Conservation (phyloP, 2,888 invertebrate genomes). For the Apamea monoglypha region DNA sequence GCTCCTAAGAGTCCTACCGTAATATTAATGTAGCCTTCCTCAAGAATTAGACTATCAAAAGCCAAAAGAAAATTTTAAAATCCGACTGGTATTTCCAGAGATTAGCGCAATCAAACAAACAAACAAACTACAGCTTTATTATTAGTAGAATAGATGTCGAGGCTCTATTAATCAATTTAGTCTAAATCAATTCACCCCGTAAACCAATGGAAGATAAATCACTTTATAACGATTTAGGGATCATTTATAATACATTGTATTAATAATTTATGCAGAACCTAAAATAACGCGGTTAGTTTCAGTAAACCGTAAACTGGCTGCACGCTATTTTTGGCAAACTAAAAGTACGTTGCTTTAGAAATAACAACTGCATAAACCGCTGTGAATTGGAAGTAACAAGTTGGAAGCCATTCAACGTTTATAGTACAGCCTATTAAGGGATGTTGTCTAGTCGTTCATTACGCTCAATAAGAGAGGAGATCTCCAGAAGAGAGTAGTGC, state of each 20-base stretch:
- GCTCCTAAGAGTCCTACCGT: too few relatives aligned
- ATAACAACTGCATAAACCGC: conserved; percentile 38
- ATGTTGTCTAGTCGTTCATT: conserved; percentile 8
- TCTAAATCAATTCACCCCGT: conserved; percentile 39
- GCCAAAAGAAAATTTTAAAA: not conserved
- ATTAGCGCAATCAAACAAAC: not conserved
- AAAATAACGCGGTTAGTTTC: conserved; percentile 2
- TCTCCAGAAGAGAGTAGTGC: not conserved
- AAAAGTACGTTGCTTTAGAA: conserved; percentile 30
- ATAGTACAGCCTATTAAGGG: conserved; percentile 5
- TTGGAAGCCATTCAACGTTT: conserved; percentile 32
- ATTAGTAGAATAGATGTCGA: not conserved
- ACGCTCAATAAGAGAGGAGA: conserved; percentile 2
- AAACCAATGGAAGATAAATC: conserved; percentile 20
- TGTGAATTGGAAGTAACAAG: conserved; percentile 42
- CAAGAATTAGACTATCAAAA: not conserved
- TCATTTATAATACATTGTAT: conserved; percentile 19
- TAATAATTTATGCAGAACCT: conserved; percentile 30
- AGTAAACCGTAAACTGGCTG: conserved; percentile 12
- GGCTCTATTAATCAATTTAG: conserved; percentile 10
- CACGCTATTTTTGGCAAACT: conserved; percentile 17
- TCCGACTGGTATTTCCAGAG: not conserved
- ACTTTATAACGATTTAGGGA: conserved; percentile 4
- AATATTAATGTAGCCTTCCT: too few relatives aligned
- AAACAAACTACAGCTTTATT: not conserved